Evolutionary conservation across 1,140 invertebrate species (phyloP), one percentile per base, ranked within the genome.

Genomic region (Calliopsis andreniformis): DNA sequence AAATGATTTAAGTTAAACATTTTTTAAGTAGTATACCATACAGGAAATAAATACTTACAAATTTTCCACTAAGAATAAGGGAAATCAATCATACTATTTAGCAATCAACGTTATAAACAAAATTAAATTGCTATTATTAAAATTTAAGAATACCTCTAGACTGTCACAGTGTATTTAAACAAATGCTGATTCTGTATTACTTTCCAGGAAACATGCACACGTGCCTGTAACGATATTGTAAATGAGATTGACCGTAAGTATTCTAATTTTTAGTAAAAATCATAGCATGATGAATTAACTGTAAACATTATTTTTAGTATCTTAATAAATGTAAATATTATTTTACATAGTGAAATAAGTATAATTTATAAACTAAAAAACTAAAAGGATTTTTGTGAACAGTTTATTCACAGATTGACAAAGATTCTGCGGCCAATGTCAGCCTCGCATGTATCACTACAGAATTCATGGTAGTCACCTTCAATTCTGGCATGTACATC

Each of bases 401-500:
- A 80, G 68, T 47, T 69, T 73, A 63, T 67, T 55, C 76, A 10
- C 23, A 16, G 32, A 30, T 39, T 16, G 51, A 73, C 5, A 49
- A 78, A 8, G n/a, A 70, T 20, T 73, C 87, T 0, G 55, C 76
- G 32, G 80, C 85, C 3, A 87, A 87, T 28, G 39, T 83, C 0
- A 73, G 20, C 39, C 71, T 89, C 23, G 84, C 86, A 8, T 89
- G 88, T 35, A 87, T 32, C 45, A 80, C 83, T 25, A n/a, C 39
- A 42, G 6, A 66, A 87, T 2, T 63, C 10, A 56, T 89, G 12
- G 79, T 72, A 32, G 67, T 89, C 14, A 79, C 70, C 39, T 84
- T 89, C 59, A 80, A 85, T 86, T 62, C 69, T 56, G 88, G 86
- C 30, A 76, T 78, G 45, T 89, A 82, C 39, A 62, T 89, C 10